A percentile compares a stretch with the other conserved stretches of the same genome.
Conservation (phyloP, 2,888 invertebrate species). For the Cantharis rustica region DNA sequence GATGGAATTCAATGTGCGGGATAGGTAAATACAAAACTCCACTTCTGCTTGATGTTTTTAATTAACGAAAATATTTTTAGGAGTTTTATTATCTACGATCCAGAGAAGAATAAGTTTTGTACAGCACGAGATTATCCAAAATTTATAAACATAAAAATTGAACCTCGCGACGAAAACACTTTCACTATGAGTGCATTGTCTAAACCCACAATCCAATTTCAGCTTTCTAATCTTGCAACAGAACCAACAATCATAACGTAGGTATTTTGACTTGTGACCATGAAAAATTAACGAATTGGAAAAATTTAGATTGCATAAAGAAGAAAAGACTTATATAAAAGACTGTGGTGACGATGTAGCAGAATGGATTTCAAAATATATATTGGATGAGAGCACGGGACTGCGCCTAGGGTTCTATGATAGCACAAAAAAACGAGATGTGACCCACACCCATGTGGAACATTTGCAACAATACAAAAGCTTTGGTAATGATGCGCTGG, state of each 20-base stretch:
- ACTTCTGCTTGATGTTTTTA: background rate
- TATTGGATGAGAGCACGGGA: slow-evolving; percentile 45
- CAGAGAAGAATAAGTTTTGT: slow-evolving; percentile 52
- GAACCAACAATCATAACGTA: background rate
- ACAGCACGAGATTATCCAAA: slow-evolving; percentile 57
- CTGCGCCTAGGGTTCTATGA: slow-evolving; percentile 50
- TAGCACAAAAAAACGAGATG: slow-evolving; percentile 38
- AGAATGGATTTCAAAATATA: slow-evolving; percentile 62
- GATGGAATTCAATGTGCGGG: background rate
- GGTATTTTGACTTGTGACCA: background rate
- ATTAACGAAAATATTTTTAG: background rate
- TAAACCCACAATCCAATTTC: slow-evolving; percentile 55
- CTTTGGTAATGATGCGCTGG: slow-evolving; percentile 18
- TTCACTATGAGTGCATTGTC: slow-evolving; percentile 57
- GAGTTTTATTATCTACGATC: slow-evolving; percentile 50
- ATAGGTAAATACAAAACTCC: background rate
- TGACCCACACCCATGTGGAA: background rate
- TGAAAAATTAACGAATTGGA: background rate
- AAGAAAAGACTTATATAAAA: slow-evolving; percentile 33
- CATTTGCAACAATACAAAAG: slow-evolving; percentile 34
- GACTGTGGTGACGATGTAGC: slow-evolving; percentile 69
- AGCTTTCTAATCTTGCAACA: background rate
- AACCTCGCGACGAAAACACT: slow-evolving; percentile 51
- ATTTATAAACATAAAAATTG: slow-evolving; percentile 55
- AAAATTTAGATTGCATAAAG: background rate